phyloP scores from a whole-genome alignment of 2,888 invertebrate species.

The Syrista parreyssii region DNA sequence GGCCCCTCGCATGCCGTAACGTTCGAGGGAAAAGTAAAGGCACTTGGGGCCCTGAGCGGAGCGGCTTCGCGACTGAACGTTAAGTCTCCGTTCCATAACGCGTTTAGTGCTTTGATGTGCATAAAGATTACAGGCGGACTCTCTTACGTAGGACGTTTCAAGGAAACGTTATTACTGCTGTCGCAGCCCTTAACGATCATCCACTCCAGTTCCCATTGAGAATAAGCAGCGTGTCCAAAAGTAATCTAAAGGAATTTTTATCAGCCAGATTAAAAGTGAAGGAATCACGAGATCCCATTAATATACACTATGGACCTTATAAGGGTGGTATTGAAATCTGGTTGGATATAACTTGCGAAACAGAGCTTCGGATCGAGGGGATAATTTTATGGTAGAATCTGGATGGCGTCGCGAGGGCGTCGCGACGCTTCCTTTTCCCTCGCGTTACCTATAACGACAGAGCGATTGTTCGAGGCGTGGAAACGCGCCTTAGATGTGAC shows the following conservation, averaged over 20 bases:
- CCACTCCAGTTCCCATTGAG: background rate
- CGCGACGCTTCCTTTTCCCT: constrained; percentile 1
- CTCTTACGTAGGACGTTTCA: background rate
- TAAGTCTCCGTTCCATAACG: background rate
- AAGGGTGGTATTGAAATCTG: background rate
- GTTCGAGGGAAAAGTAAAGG: constrained; percentile 16
- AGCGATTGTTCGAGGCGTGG: constrained; percentile 60
- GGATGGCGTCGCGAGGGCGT: constrained; percentile 27
- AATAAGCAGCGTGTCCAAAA: background rate
- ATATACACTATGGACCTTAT: background rate
- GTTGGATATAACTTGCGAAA: background rate
- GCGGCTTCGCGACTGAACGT: background rate
- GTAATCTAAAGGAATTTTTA: background rate
- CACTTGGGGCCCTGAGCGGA: background rate
- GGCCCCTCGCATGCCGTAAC: constrained; percentile 26
- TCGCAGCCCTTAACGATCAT: background rate
- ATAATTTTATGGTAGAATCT: constrained; percentile 3
- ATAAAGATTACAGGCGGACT: background rate
- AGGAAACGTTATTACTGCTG: background rate
- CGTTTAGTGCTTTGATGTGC: background rate
- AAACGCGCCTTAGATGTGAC: constrained; percentile 61
- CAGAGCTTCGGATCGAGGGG: background rate
- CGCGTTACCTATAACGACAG: constrained; percentile 11
- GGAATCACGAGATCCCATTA: background rate
- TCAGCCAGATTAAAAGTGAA: background rate